phyloP scores from a whole-genome alignment of 1,140 invertebrate genomes.

The Bombus breviceps region DNA sequence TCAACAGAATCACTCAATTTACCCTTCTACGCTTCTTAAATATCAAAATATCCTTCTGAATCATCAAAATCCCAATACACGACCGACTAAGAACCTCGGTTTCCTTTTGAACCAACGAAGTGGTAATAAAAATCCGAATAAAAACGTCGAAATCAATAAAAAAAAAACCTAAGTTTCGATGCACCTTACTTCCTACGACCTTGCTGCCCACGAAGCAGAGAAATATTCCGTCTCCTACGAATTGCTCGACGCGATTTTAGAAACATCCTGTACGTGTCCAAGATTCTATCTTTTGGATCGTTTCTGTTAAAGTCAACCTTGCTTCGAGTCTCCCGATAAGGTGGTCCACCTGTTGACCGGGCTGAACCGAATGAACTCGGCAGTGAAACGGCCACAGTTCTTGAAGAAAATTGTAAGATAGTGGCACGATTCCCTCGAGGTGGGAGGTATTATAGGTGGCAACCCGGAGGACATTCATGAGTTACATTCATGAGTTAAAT shows the following conservation, averaged over 20 bases:
- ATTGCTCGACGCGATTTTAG: neutral
- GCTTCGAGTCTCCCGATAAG: conserved; percentile 28
- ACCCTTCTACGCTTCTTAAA: too few relatives aligned
- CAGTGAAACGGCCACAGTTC: conserved; percentile 50
- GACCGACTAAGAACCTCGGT: too few relatives aligned
- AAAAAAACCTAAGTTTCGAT: neutral
- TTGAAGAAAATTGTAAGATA: conserved; percentile 58
- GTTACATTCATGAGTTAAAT: conserved; percentile 74
- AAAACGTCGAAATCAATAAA: neutral
- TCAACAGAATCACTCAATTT: too few relatives aligned
- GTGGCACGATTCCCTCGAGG: conserved; percentile 47
- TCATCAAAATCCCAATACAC: too few relatives aligned
- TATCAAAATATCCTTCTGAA: too few relatives aligned
- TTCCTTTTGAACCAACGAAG: neutral
- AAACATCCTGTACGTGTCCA: neutral
- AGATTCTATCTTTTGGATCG: neutral
- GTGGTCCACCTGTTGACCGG: conserved; percentile 61
- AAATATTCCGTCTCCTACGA: neutral
- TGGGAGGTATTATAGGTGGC: conserved; percentile 76
- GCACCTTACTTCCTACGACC: neutral
- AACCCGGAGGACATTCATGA: conserved; percentile 75
- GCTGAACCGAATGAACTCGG: conserved; percentile 56
- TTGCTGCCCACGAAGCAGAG: neutral
- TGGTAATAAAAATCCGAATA: neutral
- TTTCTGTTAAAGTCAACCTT: conserved; percentile 9